phyloP scores from a whole-genome alignment of 2,797 vertebrate genomes.

The Dromococcyx pavoninus region DNA sequence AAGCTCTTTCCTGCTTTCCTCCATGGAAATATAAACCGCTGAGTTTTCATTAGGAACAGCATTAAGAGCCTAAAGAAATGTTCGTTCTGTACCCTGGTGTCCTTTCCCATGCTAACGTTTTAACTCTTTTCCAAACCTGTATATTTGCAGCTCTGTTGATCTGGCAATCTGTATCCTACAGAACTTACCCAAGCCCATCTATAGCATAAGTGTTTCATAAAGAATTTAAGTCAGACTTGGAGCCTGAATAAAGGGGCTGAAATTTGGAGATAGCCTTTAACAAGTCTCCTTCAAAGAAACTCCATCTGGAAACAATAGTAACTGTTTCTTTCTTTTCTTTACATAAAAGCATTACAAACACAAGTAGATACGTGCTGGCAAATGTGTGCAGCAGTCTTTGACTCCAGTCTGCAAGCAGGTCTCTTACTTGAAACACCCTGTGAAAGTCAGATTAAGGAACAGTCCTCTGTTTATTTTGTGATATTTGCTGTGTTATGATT shows the following conservation, averaged over 20 bases:
- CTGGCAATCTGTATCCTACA: background rate
- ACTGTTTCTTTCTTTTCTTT: background rate
- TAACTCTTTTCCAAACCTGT: background rate
- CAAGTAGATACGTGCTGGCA: background rate
- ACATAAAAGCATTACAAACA: background rate
- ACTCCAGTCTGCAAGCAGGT: background rate
- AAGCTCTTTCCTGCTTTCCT: background rate
- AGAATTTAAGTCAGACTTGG: background rate
- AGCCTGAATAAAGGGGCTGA: background rate
- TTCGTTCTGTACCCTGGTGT: background rate
- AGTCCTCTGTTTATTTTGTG: background rate
- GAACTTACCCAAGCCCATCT: background rate
- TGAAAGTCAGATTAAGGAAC: background rate
- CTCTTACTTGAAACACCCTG: background rate
- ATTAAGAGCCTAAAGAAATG: background rate
- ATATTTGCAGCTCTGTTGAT: background rate
- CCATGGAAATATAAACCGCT: background rate
- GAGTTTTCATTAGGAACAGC: background rate
- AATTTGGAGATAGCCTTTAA: background rate
- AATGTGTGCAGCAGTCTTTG: background rate
- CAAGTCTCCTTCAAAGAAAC: background rate
- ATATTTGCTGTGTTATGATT: background rate
- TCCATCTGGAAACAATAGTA: background rate
- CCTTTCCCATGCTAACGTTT: background rate
- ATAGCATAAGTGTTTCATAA: background rate